A percentile compares a stretch with the other conserved stretches of the same genome.
Conservation (phyloP, 1,140 invertebrate genomes). For the Halyomorpha halys region DNA sequence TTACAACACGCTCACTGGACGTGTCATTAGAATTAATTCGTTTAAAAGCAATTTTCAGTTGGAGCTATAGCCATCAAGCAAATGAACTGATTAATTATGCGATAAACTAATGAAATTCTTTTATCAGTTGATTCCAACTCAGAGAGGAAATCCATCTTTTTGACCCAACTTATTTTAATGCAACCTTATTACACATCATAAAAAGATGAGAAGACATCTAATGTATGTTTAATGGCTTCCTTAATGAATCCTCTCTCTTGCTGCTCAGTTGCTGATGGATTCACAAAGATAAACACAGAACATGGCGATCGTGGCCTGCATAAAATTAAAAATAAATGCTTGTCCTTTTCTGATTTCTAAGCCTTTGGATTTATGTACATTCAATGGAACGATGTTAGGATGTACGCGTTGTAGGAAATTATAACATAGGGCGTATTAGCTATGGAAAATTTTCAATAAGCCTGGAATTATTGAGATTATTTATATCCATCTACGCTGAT, state of each 20-base stretch:
- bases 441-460: too few relatives aligned
- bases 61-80: neutral
- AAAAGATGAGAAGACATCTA: slow-evolving; percentile 6
- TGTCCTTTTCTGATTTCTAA: too few relatives aligned
- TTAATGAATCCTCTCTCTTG: neutral
- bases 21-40: slow-evolving; percentile 5
- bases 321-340: slow-evolving; percentile 2
- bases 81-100: slow-evolving; percentile 14
- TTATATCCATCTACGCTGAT: too few relatives aligned
- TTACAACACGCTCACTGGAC: too few relatives aligned
- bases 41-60: slow-evolving; percentile 11
- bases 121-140: neutral
- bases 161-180: neutral
- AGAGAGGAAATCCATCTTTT: neutral
- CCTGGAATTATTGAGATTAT: too few relatives aligned
- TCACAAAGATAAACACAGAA: slow-evolving; percentile 1
- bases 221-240: slow-evolving; percentile 10
- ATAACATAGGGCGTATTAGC: too few relatives aligned
- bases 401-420: too few relatives aligned
- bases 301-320: slow-evolving; percentile 4
- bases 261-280: neutral
- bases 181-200: neutral
- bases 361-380: too few relatives aligned
- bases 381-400: too few relatives aligned
- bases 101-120: slow-evolving; percentile 6